These are phyloP conservation scores for Heliangelus exortis DNA, from an alignment of 2,797 vertebrate genomes.

Conservation along the genomic window DNA sequence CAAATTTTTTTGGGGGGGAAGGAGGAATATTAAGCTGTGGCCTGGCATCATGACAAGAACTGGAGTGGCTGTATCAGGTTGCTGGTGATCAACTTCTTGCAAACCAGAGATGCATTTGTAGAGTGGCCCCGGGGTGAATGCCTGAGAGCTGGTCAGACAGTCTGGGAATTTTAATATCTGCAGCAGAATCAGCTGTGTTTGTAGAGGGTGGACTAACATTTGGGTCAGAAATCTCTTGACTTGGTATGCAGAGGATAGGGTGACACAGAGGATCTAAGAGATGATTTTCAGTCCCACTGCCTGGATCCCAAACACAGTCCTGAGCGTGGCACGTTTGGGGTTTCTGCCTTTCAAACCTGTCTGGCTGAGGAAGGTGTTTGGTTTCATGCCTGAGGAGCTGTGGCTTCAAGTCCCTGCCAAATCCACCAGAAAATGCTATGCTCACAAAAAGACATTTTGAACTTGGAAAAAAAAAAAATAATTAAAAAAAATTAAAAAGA, in stretches of 20 bases:
- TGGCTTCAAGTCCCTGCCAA: neutral
- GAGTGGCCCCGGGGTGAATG: neutral
- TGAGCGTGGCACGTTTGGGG: neutral
- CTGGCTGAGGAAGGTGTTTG: neutral
- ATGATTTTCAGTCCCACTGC: neutral
- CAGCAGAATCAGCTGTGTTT: conserved; percentile 25
- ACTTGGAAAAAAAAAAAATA: neutral
- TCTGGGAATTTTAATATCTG: conserved; percentile 16
- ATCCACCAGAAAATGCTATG: neutral
- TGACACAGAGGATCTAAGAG: neutral
- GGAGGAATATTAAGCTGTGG: neutral
- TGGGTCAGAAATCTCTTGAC: neutral
- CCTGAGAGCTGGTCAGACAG: conserved; percentile 22
- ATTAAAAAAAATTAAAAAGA: neutral
- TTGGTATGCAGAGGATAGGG: neutral
- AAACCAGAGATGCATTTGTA: neutral
- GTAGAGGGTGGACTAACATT: conserved; percentile 5
- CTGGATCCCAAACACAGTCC: neutral
- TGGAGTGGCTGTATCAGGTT: neutral
- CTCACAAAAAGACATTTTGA: neutral
- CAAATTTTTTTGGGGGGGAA: conserved; percentile 28
- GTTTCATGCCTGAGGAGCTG: fast-evolving
- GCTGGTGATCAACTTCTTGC: neutral
- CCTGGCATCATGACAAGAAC: neutral
- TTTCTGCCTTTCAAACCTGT: neutral